Percentiles rank a stretch among this genome's conserved stretches.
Conservation (phyloP, 35 echinoderm and acorn worm genomes). For the Ophioderma brevispina region DNA sequence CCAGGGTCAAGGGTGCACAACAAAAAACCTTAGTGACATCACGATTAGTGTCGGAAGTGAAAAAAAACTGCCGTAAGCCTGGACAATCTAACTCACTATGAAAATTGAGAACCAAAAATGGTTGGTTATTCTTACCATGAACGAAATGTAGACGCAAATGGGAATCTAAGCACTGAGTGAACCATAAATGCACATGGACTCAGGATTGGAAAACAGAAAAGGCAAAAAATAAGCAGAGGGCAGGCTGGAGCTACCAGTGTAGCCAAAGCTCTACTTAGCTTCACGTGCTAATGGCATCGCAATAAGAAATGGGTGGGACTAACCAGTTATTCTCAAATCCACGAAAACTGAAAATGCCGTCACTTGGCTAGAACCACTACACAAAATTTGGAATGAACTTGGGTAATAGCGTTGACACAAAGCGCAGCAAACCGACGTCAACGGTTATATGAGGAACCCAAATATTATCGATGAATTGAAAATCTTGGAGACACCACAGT, state of each 20-base stretch:
- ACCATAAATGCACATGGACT: not conserved
- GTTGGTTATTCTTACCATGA: not conserved
- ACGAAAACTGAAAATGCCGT: not conserved
- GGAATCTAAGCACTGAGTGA: not conserved
- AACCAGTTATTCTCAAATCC: not conserved
- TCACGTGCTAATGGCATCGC: not conserved
- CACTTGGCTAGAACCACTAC: not conserved
- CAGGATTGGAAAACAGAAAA: not conserved
- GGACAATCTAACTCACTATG: not conserved
- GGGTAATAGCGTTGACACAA: not conserved
- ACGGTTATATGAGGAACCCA: not conserved
- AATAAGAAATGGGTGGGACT: not conserved
- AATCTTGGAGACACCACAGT: not conserved
- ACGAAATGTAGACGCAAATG: not conserved
- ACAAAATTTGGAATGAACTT: no score
- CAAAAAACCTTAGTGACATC: no score
- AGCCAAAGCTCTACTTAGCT: not conserved
- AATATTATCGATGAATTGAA: not conserved
- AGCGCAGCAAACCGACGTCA: not conserved
- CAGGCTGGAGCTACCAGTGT: not conserved
- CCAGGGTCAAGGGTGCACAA: no score
- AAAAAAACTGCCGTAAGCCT: not conserved
- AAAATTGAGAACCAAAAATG: no score
- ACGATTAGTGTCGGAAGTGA: no score
- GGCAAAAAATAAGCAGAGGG: not conserved